phyloP scores from a whole-genome alignment of 2,888 invertebrate genomes.

The Malacosoma neustria region DNA sequence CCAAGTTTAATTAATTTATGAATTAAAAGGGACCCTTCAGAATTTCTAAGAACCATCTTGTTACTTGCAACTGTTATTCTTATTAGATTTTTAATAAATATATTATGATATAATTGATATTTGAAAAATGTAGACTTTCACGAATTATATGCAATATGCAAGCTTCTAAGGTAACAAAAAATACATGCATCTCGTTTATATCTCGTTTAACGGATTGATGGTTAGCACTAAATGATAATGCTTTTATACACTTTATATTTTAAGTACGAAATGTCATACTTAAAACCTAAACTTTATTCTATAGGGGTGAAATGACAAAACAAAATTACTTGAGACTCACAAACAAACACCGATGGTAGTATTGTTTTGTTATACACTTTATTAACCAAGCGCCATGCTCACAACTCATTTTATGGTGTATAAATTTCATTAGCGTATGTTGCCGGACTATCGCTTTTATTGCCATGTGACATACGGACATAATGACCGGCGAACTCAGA shows the following conservation, averaged over 20 bases:
- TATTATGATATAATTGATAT: too few species aligned
- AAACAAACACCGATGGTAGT: background rate
- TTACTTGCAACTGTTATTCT: constrained; percentile 8
- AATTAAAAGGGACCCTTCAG: constrained; percentile 48
- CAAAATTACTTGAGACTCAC: too few species aligned
- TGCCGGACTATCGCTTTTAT: constrained; percentile 53
- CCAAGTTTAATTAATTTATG: constrained; percentile 66
- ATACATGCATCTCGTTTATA: too few species aligned
- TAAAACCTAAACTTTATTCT: too few species aligned
- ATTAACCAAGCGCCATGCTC: constrained; percentile 50
- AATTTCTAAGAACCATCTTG: constrained; percentile 24
- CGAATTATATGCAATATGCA: too few species aligned
- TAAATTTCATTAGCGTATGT: constrained; percentile 68
- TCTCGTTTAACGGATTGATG: too few species aligned
- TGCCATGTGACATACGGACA: constrained; percentile 25
- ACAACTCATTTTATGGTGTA: constrained; percentile 59
- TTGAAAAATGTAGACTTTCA: too few species aligned
- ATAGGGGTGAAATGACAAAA: too few species aligned
- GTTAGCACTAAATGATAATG: too few species aligned
- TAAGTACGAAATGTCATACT: too few species aligned
- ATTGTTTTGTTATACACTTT: constrained; percentile 63
- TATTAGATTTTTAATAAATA: background rate
- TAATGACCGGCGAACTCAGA: constrained; percentile 7
- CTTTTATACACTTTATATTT: too few species aligned
- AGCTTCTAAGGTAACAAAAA: too few species aligned